Conservation (phyloP, 2,113 vertebrate species). For the Spea bombifrons region DNA sequence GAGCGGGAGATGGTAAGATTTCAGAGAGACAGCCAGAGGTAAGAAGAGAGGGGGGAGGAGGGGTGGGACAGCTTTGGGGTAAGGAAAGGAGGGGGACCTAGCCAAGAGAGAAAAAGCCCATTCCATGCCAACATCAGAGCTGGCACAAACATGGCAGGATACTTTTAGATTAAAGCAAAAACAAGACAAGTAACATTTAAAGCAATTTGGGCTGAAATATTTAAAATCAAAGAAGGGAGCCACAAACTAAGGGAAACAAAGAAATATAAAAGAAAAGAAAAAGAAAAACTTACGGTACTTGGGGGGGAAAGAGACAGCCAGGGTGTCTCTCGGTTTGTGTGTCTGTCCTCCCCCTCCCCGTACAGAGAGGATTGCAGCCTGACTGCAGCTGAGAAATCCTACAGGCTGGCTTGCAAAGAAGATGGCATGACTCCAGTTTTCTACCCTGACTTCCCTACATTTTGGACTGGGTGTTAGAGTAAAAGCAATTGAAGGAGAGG, state of each 20-base stretch:
- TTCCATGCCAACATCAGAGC: slow-evolving; percentile 39
- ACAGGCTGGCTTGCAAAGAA: slow-evolving; percentile 46
- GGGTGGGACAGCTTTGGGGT: slow-evolving; percentile 31
- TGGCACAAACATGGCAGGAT: slow-evolving; percentile 34
- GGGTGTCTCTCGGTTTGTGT: slow-evolving; percentile 21
- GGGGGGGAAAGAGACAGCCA: slow-evolving; percentile 32
- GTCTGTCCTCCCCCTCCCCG: slow-evolving; percentile 15
- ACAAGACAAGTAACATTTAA: not conserved
- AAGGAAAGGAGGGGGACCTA: slow-evolving; percentile 31
- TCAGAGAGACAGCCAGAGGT: slow-evolving; percentile 1
- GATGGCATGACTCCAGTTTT: slow-evolving; percentile 43
- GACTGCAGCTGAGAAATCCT: slow-evolving; percentile 47
- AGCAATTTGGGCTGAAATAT: not conserved
- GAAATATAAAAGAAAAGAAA: slow-evolving; percentile 1
- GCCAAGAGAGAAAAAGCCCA: slow-evolving; percentile 39
- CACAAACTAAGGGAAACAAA: not conserved
- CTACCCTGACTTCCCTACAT: slow-evolving; percentile 44
- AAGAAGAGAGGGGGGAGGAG: slow-evolving; percentile 26
- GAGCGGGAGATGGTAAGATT: not conserved
- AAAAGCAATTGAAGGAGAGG: slow-evolving; percentile 47
- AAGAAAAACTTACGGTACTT: slow-evolving; percentile 31
- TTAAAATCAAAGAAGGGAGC: not conserved
- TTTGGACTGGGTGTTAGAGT: slow-evolving; percentile 48
- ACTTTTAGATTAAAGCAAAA: slow-evolving; percentile 17
- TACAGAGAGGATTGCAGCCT: slow-evolving; percentile 39